Conservation (phyloP, 2,797 vertebrate species). For the Enteromius anoplus region DNA sequence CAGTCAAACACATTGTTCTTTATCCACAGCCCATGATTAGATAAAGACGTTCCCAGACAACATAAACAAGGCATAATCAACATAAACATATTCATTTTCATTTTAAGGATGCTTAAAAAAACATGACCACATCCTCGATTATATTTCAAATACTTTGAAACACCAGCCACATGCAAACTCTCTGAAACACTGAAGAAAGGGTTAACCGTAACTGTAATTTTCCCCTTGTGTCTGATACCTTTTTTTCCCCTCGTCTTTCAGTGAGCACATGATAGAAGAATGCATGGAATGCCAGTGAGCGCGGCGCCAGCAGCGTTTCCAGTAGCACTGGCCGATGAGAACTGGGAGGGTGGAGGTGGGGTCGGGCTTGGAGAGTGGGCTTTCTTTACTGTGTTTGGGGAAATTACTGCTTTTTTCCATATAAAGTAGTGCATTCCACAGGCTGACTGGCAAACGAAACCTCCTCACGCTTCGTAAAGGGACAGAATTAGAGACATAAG, state of each 20-base stretch:
- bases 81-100: neutral
- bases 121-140: neutral
- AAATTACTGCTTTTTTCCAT: conserved; percentile 64
- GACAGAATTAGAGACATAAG: conserved; percentile 14
- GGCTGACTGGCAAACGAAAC: conserved; percentile 52
- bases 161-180: neutral
- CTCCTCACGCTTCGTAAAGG: conserved; percentile 25
- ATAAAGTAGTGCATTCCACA: conserved; percentile 64
- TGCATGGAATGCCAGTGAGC: conserved; percentile 64
- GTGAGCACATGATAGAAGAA: conserved; percentile 67
- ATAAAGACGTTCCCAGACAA: neutral
- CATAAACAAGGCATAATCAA: neutral
- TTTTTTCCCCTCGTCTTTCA: conserved; percentile 53
- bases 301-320: conserved; percentile 57
- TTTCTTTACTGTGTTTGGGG: conserved; percentile 62
- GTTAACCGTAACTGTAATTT: conserved; percentile 39
- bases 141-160: neutral
- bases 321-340: conserved; percentile 63
- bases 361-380: conserved; percentile 45
- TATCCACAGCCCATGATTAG: neutral
- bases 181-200: conserved; percentile 8
- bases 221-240: conserved; percentile 37
- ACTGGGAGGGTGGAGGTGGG: conserved; percentile 48
- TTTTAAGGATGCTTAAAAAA: neutral
- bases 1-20: conserved; percentile 15